phyloP scores from a whole-genome alignment of 2,113 vertebrate genomes.

The rabbit (Oryctolagus cuniculus) region DNA sequence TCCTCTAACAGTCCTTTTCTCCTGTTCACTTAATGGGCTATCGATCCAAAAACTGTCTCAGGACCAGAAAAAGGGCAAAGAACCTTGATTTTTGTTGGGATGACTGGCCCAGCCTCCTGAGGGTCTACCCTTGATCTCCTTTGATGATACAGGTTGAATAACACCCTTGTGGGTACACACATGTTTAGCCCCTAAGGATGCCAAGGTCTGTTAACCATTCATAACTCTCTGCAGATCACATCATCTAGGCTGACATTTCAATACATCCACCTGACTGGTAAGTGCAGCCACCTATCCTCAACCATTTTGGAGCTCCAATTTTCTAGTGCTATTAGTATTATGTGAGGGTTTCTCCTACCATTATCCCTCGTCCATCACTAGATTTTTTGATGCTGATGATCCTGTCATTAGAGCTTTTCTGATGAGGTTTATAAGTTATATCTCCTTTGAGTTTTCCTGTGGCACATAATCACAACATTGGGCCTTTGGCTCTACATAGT shows the following conservation, averaged over 20 bases:
- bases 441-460: neutral
- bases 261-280: neutral
- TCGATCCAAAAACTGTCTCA: too few relatives aligned
- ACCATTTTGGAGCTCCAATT: neutral
- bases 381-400: neutral
- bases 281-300: neutral
- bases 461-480: neutral
- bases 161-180: neutral
- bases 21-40: neutral
- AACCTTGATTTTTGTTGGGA: neutral
- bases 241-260: slow-evolving; percentile 40
- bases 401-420: neutral
- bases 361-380: neutral
- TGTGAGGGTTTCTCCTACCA: neutral
- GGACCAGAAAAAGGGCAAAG: neutral
- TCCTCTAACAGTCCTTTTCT: neutral
- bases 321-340: neutral
- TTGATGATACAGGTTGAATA: neutral
- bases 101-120: neutral
- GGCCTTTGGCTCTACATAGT: neutral
- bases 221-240: neutral
- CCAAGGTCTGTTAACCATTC: slow-evolving; percentile 20
- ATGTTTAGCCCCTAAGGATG: neutral
- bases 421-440: neutral
- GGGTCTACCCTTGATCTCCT: neutral